Evolutionary conservation across 1,140 invertebrate species (phyloP).

Genomic region (Glossosoma conforme): DNA sequence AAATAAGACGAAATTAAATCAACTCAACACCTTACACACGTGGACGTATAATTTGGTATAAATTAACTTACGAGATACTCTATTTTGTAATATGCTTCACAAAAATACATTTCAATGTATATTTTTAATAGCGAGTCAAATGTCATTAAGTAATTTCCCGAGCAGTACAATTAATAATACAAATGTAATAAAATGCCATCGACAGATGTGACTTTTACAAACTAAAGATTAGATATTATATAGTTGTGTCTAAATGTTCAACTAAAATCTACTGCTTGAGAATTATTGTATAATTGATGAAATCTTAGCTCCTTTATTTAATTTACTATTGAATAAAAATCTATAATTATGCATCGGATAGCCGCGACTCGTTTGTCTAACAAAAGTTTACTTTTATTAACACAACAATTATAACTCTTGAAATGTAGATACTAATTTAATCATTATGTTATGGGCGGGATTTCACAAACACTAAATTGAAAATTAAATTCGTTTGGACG

Average conservation of each 20-base stretch:
- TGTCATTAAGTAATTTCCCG: not conserved
- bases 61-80: not conserved
- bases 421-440: too few species aligned
- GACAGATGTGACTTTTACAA: not conserved
- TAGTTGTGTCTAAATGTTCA: not conserved
- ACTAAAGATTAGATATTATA: not conserved
- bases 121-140: not conserved
- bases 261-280: not conserved
- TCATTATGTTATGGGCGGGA: slow-evolving; percentile 19
- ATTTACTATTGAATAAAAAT: too few species aligned
- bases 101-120: too few species aligned
- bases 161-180: not conserved
- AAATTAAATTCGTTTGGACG: slow-evolving; percentile 22
- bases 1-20: not conserved
- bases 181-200: not conserved
- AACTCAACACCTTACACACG: not conserved
- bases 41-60: slow-evolving; percentile 4
- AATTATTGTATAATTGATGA: too few species aligned
- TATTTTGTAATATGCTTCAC: not conserved
- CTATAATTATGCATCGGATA: too few species aligned
- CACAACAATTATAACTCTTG: too few species aligned
- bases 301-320: too few species aligned
- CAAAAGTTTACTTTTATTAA: too few species aligned
- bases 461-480: slow-evolving; percentile 12
- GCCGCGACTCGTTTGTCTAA: too few species aligned